Conservation (phyloP, 2,888 invertebrate genomes). For the Notodonta ziczac region DNA sequence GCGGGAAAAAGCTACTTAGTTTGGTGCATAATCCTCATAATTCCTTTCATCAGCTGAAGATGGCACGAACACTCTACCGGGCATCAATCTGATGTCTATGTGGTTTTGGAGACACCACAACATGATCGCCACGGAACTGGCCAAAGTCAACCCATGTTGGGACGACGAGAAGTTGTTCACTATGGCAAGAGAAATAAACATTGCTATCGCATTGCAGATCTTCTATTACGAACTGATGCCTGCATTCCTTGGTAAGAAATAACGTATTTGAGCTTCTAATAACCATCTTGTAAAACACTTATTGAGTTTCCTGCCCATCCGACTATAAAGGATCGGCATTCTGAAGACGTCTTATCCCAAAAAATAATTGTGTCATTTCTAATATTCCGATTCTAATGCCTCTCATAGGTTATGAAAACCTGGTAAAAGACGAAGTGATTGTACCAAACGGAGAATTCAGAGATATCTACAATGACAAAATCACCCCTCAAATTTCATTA, state of each 20-base stretch:
- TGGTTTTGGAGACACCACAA: constrained; percentile 62
- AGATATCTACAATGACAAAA: constrained; percentile 47
- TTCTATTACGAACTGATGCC: constrained; percentile 56
- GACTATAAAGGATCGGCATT: too few species aligned
- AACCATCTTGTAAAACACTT: too few species aligned
- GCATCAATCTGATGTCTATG: constrained; percentile 49
- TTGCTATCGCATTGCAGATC: constrained; percentile 49
- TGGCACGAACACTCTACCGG: constrained; percentile 43
- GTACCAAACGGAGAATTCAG: constrained; percentile 42
- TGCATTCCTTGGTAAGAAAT: constrained; percentile 48
- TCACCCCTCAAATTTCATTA: constrained; percentile 48
- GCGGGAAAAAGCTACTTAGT: too few species aligned
- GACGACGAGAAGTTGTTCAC: constrained; percentile 51
- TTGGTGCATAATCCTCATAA: neutral
- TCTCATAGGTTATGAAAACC: constrained; percentile 43
- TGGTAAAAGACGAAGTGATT: constrained; percentile 46
- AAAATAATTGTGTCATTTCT: too few species aligned
- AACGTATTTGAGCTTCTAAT: neutral
- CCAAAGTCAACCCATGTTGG: constrained; percentile 57
- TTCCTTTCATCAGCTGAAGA: constrained; percentile 45
- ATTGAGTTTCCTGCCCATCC: too few species aligned
- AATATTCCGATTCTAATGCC: too few species aligned
- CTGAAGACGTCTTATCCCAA: too few species aligned
- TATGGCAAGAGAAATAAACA: constrained; percentile 57
- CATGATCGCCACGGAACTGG: constrained; percentile 45